Percentiles rank a stretch among this genome's conserved stretches.
phyloP scores from a whole-genome alignment of 2,888 invertebrate genomes.

The Cataglyphis livida region DNA sequence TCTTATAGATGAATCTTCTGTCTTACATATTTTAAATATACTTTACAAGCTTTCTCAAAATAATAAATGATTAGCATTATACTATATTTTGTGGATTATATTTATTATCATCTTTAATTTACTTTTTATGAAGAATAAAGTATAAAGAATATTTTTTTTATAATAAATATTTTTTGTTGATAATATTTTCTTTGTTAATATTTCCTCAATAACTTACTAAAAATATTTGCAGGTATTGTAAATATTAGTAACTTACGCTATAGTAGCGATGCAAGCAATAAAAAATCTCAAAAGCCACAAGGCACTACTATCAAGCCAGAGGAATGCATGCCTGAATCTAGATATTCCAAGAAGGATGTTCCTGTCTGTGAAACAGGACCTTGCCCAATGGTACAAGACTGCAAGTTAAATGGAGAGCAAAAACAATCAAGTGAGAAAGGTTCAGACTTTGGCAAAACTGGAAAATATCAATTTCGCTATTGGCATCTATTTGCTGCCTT shows the following conservation, averaged over 20 bases:
- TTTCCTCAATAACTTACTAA: conserved; percentile 4
- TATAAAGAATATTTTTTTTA: background rate
- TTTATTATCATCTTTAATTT: background rate
- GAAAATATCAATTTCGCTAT: conserved; percentile 68
- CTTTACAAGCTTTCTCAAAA: background rate
- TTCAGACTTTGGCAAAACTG: conserved; percentile 41
- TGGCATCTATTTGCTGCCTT: conserved; percentile 82
- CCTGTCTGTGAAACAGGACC: conserved; percentile 73
- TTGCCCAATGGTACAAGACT: conserved; percentile 78
- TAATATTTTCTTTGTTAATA: background rate
- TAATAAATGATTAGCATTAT: background rate
- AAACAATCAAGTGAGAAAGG: conserved; percentile 25
- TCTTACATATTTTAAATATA: background rate
- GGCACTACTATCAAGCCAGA: conserved; percentile 80
- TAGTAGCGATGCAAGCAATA: conserved; percentile 69
- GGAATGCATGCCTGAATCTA: conserved; percentile 77
- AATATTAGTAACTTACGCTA: conserved; percentile 74
- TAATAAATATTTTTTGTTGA: background rate
- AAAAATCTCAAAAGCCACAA: conserved; percentile 71
- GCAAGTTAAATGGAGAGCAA: conserved; percentile 54
- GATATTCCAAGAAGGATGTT: conserved; percentile 60
- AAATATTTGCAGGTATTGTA: conserved; percentile 69
- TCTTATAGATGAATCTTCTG: background rate
- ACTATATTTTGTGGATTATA: background rate
- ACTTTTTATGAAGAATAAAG: background rate